Evolutionary conservation across 2,113 vertebrate genomes (phyloP).

Genomic region (Oryzias woworae): DNA sequence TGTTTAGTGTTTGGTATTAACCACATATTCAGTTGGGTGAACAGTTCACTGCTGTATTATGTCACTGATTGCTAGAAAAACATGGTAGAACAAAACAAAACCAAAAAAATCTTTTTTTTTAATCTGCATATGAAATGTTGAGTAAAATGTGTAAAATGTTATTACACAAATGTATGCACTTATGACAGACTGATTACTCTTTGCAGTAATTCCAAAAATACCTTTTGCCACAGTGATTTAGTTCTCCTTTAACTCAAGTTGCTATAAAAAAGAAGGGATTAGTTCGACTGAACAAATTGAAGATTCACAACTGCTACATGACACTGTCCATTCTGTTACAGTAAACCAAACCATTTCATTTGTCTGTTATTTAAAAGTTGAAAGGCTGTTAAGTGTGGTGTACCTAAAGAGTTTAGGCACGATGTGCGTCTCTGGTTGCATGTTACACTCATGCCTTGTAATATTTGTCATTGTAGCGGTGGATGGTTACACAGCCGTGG

Average conservation of each 20-base stretch:
- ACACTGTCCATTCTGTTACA: conserved; percentile 17
- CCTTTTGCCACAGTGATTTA: conserved; percentile 4
- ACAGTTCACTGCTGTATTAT: too few relatives aligned
- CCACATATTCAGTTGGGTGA: too few relatives aligned
- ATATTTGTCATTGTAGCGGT: conserved; percentile 95
- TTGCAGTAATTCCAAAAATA: conserved; percentile 2
- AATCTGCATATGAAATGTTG: neutral
- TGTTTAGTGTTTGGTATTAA: too few relatives aligned
- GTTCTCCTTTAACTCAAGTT: conserved; percentile 12
- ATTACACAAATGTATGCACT: neutral
- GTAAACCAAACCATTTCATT: conserved; percentile 7
- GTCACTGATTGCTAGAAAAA: too few relatives aligned
- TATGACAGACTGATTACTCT: neutral
- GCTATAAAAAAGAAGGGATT: too few relatives aligned
- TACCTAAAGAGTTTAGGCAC: conserved; percentile 13
- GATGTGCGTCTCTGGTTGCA: conserved; percentile 4
- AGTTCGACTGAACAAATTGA: too few relatives aligned
- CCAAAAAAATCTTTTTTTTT: too few relatives aligned
- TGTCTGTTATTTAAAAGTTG: conserved; percentile 3
- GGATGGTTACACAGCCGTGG: conserved; percentile 97
- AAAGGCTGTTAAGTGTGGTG: conserved; percentile 10
- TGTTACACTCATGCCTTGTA: conserved; percentile 79
- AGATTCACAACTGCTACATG: conserved; percentile 52
- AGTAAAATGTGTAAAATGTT: neutral
- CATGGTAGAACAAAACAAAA: too few relatives aligned